phyloP scores from a whole-genome alignment of 2,113 vertebrate species.

The Phodopus roborovskii region DNA sequence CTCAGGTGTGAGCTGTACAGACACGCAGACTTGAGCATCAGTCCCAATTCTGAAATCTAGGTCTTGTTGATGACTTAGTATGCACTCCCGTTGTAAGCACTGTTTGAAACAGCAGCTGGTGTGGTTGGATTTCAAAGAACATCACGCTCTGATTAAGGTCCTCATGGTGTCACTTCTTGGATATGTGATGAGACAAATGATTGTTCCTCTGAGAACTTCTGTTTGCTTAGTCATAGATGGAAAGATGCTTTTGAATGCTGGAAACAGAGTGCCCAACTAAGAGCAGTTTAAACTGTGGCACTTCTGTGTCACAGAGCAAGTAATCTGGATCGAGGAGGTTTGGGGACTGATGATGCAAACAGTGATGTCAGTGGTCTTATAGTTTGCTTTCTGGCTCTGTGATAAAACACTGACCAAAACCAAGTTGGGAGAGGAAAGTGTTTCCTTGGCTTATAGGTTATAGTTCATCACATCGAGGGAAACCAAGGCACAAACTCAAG shows the following conservation, averaged over 20 bases:
- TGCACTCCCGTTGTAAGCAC: background rate
- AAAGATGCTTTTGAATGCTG: conserved; percentile 34
- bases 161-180: background rate
- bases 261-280: conserved; percentile 27
- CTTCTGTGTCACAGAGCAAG: conserved; percentile 13
- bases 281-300: background rate
- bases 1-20: background rate
- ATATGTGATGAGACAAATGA: background rate
- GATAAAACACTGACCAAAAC: background rate
- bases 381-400: background rate
- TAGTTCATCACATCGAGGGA: background rate
- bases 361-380: background rate
- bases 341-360: background rate
- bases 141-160: background rate
- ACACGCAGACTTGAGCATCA: background rate
- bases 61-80: background rate
- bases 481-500: background rate
- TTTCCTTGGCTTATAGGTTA: background rate
- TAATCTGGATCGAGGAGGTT: background rate
- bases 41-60: background rate
- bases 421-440: background rate
- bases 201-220: conserved; percentile 42
- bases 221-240: conserved; percentile 13
- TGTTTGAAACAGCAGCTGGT: background rate
- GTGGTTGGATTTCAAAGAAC: conserved; percentile 40